These are phyloP conservation scores for Karalla daura DNA, from an alignment of 2,797 vertebrate genomes.

Conservation along the genomic window DNA sequence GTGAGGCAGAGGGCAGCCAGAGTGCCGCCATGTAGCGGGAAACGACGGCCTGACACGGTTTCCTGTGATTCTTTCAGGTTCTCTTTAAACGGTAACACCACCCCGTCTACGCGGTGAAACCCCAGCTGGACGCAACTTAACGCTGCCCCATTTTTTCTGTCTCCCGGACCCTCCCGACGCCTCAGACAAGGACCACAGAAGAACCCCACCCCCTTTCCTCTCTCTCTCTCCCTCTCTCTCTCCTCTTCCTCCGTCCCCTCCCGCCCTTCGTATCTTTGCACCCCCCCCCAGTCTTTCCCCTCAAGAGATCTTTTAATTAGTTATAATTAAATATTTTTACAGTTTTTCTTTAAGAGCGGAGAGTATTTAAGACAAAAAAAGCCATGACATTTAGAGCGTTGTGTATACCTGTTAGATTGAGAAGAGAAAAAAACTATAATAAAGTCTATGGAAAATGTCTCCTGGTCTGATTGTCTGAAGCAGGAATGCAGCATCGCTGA, in stretches of 20 bases:
- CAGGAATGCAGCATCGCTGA: background rate
- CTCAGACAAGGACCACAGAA: slow-evolving; percentile 71
- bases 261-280: slow-evolving; percentile 39
- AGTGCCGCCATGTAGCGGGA: background rate
- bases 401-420: slow-evolving; percentile 82
- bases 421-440: slow-evolving; percentile 78
- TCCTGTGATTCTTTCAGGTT: slow-evolving; percentile 61
- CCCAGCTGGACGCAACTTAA: slow-evolving; percentile 58
- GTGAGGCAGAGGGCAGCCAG: too few relatives aligned
- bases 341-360: slow-evolving; percentile 85
- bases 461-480: background rate
- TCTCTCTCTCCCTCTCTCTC: slow-evolving; percentile 35
- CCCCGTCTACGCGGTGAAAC: slow-evolving; percentile 76
- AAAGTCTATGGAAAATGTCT: slow-evolving; percentile 81
- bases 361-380: slow-evolving; percentile 87
- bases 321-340: slow-evolving; percentile 88
- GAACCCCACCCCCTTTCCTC: background rate
- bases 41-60: background rate
- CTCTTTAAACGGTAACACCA: slow-evolving; percentile 82
- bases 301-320: slow-evolving; percentile 85
- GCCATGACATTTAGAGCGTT: slow-evolving; percentile 82
- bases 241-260: slow-evolving; percentile 28
- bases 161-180: slow-evolving; percentile 37
- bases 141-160: slow-evolving; percentile 45
- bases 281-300: slow-evolving; percentile 45